phyloP scores from a whole-genome alignment of 2,113 vertebrate genomes.

The Corythornis vintsioides region DNA sequence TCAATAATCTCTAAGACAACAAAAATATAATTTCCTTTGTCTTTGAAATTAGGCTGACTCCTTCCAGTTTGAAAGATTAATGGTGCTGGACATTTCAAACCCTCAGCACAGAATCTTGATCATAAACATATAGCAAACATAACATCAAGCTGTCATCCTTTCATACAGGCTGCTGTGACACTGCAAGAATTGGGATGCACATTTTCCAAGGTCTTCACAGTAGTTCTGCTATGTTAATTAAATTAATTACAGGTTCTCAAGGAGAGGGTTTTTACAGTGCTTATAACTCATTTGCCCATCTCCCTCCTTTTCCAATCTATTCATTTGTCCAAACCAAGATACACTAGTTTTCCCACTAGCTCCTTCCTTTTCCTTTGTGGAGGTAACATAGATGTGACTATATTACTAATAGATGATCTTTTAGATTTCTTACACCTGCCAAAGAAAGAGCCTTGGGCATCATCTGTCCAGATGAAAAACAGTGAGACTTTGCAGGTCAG shows the following conservation, averaged over 20 bases:
- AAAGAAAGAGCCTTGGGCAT: background rate
- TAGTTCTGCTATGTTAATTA: background rate
- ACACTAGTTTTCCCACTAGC: background rate
- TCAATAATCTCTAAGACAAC: background rate
- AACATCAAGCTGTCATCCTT: background rate
- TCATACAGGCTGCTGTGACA: background rate
- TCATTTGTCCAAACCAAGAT: background rate
- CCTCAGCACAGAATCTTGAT: background rate
- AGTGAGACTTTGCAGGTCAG: background rate
- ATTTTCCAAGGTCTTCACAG: background rate
- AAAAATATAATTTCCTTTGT: background rate
- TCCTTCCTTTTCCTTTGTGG: background rate
- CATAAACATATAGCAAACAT: background rate
- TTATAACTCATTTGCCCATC: background rate
- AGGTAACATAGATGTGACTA: too few relatives aligned
- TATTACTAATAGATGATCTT: background rate
- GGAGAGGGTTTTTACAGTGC: background rate
- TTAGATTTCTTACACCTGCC: background rate
- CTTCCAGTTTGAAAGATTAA: background rate
- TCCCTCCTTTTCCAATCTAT: background rate
- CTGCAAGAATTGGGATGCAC: background rate
- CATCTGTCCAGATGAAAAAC: background rate
- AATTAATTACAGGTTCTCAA: background rate
- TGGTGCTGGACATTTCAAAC: accelerated
- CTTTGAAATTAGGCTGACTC: background rate